Evolutionary conservation across 2,888 invertebrate species (phyloP).

Genomic region (Cordilura impudica): DNA sequence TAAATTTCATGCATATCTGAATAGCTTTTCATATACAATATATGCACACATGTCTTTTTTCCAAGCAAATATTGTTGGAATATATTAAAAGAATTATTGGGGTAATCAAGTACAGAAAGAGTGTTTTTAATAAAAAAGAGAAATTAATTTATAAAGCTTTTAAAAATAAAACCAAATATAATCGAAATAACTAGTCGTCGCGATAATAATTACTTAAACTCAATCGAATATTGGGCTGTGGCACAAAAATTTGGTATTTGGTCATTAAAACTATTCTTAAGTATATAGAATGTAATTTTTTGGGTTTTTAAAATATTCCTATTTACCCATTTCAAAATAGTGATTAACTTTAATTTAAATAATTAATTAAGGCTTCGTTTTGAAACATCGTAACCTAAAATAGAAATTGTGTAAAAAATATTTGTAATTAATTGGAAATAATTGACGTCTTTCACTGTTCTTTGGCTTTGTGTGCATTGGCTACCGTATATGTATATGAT

Average conservation of each 20-base stretch:
- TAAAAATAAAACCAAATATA: neutral
- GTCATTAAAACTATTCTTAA: neutral
- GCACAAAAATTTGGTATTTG: neutral
- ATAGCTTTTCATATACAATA: conserved; percentile 14
- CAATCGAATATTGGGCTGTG: conserved; percentile 33
- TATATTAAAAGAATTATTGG: conserved; percentile 45
- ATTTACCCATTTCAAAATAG: no score
- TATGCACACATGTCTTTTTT: neutral
- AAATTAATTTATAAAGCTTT: neutral
- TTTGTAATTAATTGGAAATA: no score
- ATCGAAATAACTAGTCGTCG: neutral
- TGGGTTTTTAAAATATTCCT: no score
- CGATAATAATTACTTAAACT: conserved; percentile 6
- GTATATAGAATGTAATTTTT: no score
- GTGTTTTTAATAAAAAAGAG: neutral
- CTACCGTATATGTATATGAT: no score
- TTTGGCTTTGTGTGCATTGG: no score
- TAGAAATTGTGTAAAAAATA: no score
- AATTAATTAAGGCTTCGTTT: no score
- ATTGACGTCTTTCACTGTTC: no score
- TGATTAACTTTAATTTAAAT: no score
- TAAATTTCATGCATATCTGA: conserved; percentile 49
- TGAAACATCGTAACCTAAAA: no score
- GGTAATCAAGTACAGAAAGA: conserved; percentile 34
- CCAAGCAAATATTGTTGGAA: neutral